Base-by-base conservation (phyloP, 2,888 invertebrate genomes). In the Noctuana brunneofusca region DNA sequence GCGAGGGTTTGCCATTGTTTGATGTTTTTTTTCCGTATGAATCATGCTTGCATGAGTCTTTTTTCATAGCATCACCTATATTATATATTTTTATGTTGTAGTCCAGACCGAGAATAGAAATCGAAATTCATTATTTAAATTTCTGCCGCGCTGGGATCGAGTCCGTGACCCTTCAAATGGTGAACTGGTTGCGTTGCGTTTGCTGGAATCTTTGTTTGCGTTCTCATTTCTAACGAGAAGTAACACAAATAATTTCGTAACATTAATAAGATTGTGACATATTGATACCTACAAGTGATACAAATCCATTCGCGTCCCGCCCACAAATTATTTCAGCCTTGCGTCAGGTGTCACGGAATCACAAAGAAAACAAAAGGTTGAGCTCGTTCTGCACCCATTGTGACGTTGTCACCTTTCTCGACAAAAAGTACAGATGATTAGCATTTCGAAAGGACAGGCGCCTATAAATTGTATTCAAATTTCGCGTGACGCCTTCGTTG, bases 391-490 rank as follows among this genome's bases (percentile, higher is more conserved):
- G 64, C 58, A 58, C 32, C 56, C 60, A 65, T 60, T 65, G 66
- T 65, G 18, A 65, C 50, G 60, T 38, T 54, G 63, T 64, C 64
- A 64, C 60, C 54, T 63, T 64, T 65, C 65, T 58, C 16, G 24
- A 66, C 65, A 72, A 68, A 72, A 69, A 68, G 62, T 64, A 14
- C 66, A 54, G 69, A 67, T 68, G 71, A 71, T 74, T 70, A 71
- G 69, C 71, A 74, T 72, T 70, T 70, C 54, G 65, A 72, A 72
- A 70, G 72, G 71, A 71, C 62, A 30, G 70, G 69, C 72, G 69
- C 69, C 74, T 74, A 78, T 79, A 78, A 86, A 86, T 81, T 80
- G 75, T 78, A 84, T 86, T 85, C 76, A 79, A 83, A 85, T 84
- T 81, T 83, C 70, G 82, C 85, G 83, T 86, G 86, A 76, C 81